Conservation (phyloP, 2,113 vertebrate species). For the Solea senegalensis region DNA sequence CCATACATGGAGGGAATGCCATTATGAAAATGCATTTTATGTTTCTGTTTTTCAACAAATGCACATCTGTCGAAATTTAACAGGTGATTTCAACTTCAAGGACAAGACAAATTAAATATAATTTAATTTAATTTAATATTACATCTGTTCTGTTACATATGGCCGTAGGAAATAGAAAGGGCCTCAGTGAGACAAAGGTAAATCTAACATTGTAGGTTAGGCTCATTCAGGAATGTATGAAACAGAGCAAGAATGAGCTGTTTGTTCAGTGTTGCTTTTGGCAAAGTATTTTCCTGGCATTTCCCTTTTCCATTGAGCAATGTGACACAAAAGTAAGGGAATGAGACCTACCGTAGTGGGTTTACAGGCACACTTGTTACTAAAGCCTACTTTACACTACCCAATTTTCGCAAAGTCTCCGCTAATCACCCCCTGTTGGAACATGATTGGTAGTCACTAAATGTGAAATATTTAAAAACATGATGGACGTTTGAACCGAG, state of each 20-base stretch:
- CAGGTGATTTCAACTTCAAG: background rate
- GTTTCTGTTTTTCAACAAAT: constrained; percentile 6
- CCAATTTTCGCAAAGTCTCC: no score
- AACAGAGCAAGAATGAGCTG: constrained; percentile 11
- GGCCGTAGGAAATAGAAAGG: background rate
- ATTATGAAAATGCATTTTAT: constrained; percentile 21
- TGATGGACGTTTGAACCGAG: no score
- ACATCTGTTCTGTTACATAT: background rate
- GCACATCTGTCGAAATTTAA: background rate
- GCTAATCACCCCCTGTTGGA: no score
- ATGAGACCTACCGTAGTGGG: background rate
- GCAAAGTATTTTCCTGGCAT: constrained; percentile 29
- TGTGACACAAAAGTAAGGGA: constrained; percentile 7
- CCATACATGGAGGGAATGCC: constrained; percentile 42
- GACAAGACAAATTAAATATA: background rate
- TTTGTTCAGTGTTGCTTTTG: constrained; percentile 51
- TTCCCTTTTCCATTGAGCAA: constrained; percentile 33
- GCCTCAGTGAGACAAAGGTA: background rate
- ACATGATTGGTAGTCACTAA: no score
- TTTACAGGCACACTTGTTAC: background rate
- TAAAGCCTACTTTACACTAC: background rate
- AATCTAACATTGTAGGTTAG: background rate
- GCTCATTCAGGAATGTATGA: constrained; percentile 22
- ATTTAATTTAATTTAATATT: no score
- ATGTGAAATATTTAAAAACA: no score